These are phyloP conservation scores for Stomatorhinus ivindoensis DNA, from an alignment of 2,113 vertebrate species.

Conservation along the genomic window DNA sequence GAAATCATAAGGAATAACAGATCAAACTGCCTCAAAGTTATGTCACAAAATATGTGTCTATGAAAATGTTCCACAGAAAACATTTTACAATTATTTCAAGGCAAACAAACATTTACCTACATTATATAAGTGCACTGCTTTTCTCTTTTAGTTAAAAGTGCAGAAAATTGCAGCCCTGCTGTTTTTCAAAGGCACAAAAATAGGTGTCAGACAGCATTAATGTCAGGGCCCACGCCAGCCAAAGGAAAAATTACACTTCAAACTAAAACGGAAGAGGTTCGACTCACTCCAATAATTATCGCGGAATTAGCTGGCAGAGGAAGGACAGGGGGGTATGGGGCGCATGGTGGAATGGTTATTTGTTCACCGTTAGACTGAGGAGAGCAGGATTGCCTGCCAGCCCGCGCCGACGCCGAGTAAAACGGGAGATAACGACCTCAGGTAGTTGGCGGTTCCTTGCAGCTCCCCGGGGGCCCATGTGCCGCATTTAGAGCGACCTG, in stretches of 20 bases:
- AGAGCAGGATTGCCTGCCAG: slow-evolving; percentile 47
- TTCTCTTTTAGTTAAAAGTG: slow-evolving; percentile 37
- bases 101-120: slow-evolving; percentile 44
- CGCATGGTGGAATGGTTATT: slow-evolving; percentile 57
- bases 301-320: slow-evolving; percentile 54
- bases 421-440: slow-evolving; percentile 52
- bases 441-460: slow-evolving; percentile 50
- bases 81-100: slow-evolving; percentile 49
- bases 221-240: slow-evolving; percentile 34
- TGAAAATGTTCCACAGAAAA: slow-evolving; percentile 35
- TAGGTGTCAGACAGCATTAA: slow-evolving; percentile 51
- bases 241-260: slow-evolving; percentile 35
- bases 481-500: slow-evolving; percentile 11
- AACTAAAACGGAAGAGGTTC: slow-evolving; percentile 31
- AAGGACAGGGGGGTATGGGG: slow-evolving; percentile 35
- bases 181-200: slow-evolving; percentile 51
- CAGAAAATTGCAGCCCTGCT: slow-evolving; percentile 47
- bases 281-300: slow-evolving; percentile 54
- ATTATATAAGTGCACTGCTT: slow-evolving; percentile 39
- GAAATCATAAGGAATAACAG: slow-evolving; percentile 19
- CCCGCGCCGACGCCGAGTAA: slow-evolving; percentile 46
- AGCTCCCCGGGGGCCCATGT: slow-evolving; percentile 23
- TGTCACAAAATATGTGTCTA: slow-evolving; percentile 38
- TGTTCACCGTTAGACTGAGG: slow-evolving; percentile 45
- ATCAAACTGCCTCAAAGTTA: slow-evolving; percentile 29